Evolutionary conservation across 2,888 invertebrate species (phyloP).

Genomic region (Troides helena): DNA sequence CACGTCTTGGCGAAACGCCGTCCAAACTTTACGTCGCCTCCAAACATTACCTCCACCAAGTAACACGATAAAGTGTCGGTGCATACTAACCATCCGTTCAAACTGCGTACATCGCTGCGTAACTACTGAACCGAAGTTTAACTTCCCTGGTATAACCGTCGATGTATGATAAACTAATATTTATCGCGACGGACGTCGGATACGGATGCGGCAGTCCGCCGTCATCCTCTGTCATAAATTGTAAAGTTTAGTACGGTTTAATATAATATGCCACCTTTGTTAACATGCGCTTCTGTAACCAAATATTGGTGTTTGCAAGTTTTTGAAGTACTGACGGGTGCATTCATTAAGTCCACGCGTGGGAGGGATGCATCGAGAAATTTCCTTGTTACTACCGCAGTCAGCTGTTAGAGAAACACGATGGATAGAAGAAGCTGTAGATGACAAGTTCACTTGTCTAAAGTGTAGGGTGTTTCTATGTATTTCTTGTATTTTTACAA

Average conservation of each 20-base stretch:
- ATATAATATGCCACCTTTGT: conserved; percentile 67
- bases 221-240: conserved; percentile 61
- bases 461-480: no score
- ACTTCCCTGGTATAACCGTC: neutral
- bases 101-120: conserved; percentile 11
- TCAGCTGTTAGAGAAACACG: no score
- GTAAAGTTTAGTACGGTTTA: conserved; percentile 61
- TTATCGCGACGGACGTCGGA: neutral
- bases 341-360: conserved; percentile 48
- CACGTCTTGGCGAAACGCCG: conserved; percentile 51
- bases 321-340: conserved; percentile 42
- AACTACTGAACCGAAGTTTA: neutral
- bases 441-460: no score
- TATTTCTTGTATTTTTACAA: no score
- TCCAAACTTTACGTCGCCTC: conserved; percentile 49
- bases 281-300: conserved; percentile 57
- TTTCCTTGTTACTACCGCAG: no score
- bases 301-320: conserved; percentile 64
- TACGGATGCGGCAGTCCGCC: conserved; percentile 33
- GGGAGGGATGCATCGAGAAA: neutral
- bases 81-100: neutral
- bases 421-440: no score
- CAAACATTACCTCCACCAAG: conserved; percentile 1
- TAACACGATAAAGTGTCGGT: no score
- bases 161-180: conserved; percentile 1